Percentiles rank a stretch among this genome's conserved stretches.
phyloP scores from a whole-genome alignment of 2,888 invertebrate species.

The Apocheima hispidaria region DNA sequence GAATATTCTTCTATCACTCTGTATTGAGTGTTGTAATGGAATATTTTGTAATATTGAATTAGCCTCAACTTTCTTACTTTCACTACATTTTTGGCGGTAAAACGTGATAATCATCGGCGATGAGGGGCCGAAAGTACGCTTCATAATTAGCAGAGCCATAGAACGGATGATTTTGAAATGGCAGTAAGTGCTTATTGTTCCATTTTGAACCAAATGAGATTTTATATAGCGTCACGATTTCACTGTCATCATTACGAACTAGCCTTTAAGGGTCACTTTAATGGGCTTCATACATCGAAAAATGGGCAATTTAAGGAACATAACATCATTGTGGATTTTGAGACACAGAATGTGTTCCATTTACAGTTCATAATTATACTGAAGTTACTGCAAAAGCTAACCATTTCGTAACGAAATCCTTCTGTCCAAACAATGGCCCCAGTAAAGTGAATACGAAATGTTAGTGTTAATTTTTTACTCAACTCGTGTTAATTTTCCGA shows the following conservation, averaged over 20 bases:
- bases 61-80: slow-evolving; percentile 20
- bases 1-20: slow-evolving; percentile 3
- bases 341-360: too few relatives aligned
- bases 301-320: background rate
- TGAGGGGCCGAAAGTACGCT: slow-evolving; percentile 17
- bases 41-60: slow-evolving; percentile 21
- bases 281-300: too few relatives aligned
- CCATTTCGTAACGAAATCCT: background rate
- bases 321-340: background rate
- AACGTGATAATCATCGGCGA: slow-evolving; percentile 13
- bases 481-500: slow-evolving; percentile 15
- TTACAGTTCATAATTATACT: background rate
- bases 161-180: background rate
- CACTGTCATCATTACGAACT: background rate
- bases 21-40: background rate
- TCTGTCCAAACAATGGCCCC: background rate
- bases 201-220: background rate
- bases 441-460: slow-evolving; percentile 7
- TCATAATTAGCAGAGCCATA: slow-evolving; percentile 6
- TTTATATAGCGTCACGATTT: slow-evolving; percentile 16
- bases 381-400: background rate
- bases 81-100: slow-evolving; percentile 15
- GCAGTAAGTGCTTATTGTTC: slow-evolving; percentile 11
- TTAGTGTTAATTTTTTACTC: slow-evolving; percentile 19
- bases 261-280: background rate